Conservation (phyloP, 2,888 invertebrate genomes). For the Mantis religiosa region DNA sequence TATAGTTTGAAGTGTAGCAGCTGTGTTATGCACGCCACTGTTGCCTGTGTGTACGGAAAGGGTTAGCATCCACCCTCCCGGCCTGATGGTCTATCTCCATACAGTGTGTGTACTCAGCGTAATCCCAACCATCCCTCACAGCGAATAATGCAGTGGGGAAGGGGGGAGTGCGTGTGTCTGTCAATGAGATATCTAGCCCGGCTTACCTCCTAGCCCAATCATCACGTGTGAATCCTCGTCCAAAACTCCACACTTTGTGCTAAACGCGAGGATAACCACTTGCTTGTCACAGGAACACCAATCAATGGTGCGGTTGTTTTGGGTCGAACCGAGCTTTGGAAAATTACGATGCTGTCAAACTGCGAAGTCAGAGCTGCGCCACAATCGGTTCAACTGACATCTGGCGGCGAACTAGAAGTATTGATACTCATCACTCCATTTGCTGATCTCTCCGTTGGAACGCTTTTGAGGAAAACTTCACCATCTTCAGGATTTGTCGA, state of each 20-base stretch:
- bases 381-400: too few species aligned
- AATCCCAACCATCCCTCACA: neutral
- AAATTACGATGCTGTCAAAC: neutral
- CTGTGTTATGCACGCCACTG: neutral
- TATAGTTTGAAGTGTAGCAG: too few species aligned
- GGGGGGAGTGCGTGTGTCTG: neutral
- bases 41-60: neutral
- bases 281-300: neutral
- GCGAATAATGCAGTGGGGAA: neutral
- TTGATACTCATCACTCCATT: too few species aligned
- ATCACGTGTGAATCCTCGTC: neutral
- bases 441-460: too few species aligned
- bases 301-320: neutral
- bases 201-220: neutral
- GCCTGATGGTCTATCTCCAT: neutral
- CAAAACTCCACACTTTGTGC: neutral
- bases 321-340: neutral
- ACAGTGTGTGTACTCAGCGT: neutral
- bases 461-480: too few species aligned
- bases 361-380: neutral
- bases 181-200: neutral
- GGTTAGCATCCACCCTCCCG: neutral
- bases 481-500: too few species aligned
- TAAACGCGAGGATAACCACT: neutral
- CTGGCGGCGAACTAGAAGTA: too few species aligned